phyloP scores from a whole-genome alignment of 2,113 vertebrate genomes.

The Nymphicus hollandicus region DNA sequence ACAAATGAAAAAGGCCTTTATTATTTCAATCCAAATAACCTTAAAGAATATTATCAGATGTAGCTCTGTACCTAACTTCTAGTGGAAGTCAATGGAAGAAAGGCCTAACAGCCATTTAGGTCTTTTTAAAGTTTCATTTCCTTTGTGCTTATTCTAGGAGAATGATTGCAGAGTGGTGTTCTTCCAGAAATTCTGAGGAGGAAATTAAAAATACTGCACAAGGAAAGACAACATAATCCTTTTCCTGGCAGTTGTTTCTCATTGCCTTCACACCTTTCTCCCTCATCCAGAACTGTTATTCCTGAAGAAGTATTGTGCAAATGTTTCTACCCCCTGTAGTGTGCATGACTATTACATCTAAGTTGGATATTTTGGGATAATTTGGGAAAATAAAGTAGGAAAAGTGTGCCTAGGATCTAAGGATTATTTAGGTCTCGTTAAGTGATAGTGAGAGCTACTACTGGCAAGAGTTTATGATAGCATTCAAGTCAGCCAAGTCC shows the following conservation, averaged over 20 bases:
- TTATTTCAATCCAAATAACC: background rate
- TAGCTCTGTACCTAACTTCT: background rate
- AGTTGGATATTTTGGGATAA: background rate
- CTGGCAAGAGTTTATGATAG: background rate
- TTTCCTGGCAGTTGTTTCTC: background rate
- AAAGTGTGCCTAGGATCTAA: background rate
- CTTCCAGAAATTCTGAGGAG: background rate
- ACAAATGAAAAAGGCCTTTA: background rate
- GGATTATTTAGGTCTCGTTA: background rate
- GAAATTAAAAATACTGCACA: slow-evolving; percentile 2
- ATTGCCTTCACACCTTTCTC: background rate
- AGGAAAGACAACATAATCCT: background rate
- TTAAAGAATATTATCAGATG: background rate
- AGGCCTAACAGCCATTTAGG: background rate
- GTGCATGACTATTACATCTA: background rate
- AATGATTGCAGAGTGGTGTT: background rate
- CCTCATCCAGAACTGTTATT: background rate
- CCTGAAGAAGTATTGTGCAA: background rate
- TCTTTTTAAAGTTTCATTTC: background rate
- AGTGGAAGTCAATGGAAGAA: background rate
- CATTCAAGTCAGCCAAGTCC: background rate
- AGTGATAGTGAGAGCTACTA: background rate
- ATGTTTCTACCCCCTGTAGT: background rate
- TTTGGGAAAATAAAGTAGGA: background rate
- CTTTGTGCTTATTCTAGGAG: background rate